Conservation (phyloP, 1,140 invertebrate species). For the Orius laevigatus region DNA sequence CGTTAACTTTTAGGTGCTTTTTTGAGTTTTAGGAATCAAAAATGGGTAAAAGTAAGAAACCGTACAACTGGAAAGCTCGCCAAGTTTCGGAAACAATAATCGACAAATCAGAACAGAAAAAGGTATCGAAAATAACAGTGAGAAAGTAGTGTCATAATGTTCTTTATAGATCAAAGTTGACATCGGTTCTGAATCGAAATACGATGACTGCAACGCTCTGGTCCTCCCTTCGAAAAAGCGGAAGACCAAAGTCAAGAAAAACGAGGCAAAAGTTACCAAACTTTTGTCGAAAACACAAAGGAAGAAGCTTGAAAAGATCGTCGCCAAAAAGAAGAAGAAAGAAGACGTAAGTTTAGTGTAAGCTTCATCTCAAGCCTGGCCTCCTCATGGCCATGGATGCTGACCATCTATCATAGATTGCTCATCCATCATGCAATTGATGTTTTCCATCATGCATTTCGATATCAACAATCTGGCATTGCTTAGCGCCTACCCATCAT, state of each 20-base stretch:
- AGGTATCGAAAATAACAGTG: constrained; percentile 32
- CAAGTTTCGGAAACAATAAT: constrained; percentile 47
- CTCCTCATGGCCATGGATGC: too few relatives aligned
- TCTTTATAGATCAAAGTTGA: constrained; percentile 45
- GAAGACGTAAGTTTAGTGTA: constrained; percentile 49
- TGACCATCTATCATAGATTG: too few relatives aligned
- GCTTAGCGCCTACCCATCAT: too few relatives aligned
- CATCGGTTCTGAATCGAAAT: constrained; percentile 35
- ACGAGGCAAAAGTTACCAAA: constrained; percentile 35
- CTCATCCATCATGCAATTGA: too few relatives aligned
- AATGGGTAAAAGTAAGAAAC: constrained; percentile 31
- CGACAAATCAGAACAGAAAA: constrained; percentile 46
- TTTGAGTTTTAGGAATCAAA: too few relatives aligned
- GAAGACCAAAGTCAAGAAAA: constrained; percentile 47
- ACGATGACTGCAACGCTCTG: constrained; percentile 61
- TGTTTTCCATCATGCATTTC: too few relatives aligned
- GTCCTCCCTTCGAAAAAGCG: constrained; percentile 68
- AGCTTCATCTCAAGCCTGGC: too few relatives aligned
- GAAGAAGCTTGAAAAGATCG: constrained; percentile 69
- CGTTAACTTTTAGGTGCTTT: too few relatives aligned
- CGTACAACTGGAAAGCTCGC: constrained; percentile 61
- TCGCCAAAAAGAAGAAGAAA: constrained; percentile 79
- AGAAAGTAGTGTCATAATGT: constrained; percentile 7
- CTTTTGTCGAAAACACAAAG: constrained; percentile 73
- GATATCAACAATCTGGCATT: too few relatives aligned